These are phyloP conservation scores for Planiliza haematocheilus DNA, from an alignment of 2,113 vertebrate species.

Conservation along the genomic window DNA sequence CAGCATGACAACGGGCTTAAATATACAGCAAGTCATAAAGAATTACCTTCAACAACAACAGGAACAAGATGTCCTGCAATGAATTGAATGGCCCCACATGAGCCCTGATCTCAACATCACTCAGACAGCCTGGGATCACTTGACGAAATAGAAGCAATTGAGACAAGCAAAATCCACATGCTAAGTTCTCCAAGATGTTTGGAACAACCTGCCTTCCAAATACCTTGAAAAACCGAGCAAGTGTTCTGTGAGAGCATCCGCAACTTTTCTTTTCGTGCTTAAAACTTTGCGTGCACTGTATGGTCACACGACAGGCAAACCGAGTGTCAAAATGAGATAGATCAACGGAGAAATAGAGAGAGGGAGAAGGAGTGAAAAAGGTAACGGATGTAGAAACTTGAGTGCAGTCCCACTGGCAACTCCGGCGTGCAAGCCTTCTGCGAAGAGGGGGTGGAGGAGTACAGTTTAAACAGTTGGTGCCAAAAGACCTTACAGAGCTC, in stretches of 20 bases:
- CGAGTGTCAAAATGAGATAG: not conserved
- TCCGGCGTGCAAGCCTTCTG: not conserved
- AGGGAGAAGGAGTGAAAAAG: not conserved
- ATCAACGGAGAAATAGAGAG: not conserved
- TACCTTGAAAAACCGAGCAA: too few relatives aligned
- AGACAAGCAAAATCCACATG: not conserved
- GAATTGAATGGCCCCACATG: constrained; percentile 3
- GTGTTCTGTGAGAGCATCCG: too few relatives aligned
- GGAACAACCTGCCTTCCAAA: too few relatives aligned
- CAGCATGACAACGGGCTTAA: not conserved
- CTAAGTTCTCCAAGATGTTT: too few relatives aligned
- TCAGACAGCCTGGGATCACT: constrained; percentile 8
- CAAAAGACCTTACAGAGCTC: constrained; percentile 8
- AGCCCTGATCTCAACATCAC: constrained; percentile 14
- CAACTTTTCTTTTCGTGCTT: too few relatives aligned
- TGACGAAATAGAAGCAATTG: not conserved
- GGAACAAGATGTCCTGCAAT: not conserved
- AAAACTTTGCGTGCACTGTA: too few relatives aligned
- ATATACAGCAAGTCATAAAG: not conserved
- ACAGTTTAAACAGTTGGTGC: constrained; percentile 28
- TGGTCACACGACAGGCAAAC: not conserved
- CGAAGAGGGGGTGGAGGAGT: not conserved
- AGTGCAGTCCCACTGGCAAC: not conserved
- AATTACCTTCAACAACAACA: not conserved
- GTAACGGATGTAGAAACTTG: constrained; percentile 5